Base-by-base conservation (phyloP, 2,797 vertebrate species). In the Echeneis naucrates region DNA sequence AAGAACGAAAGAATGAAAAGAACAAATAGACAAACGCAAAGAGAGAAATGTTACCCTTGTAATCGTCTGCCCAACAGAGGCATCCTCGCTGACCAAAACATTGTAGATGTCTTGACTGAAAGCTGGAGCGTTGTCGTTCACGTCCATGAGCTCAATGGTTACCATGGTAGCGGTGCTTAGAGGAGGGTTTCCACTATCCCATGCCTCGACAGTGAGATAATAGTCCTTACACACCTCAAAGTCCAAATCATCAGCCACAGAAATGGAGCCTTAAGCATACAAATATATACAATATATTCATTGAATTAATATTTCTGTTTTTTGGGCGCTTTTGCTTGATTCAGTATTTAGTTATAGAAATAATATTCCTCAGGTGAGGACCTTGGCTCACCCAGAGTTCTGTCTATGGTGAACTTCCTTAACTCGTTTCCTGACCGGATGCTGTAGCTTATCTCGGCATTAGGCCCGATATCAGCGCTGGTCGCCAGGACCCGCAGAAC, bases 81-180 rank as follows among this genome's bases (percentile, higher is more conserved):
- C 94, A 6, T 99, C 97, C 87, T 99, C 98, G 42, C 96, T 94
- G 90, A 99, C 87, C 8, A 98, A 93, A 1, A 97, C 93, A 0
- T 96, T 96, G 83, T 99, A 99, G 53, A 96, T 94, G 48, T 96
- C 95, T 47, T 97, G 96, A 82, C 94, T 97, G 81, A 99, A 99
- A 54, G 93, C 83, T 0, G 98, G 98, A 14, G 94, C 93, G 11
- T 99, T 98, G 88, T 99, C 98, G 10, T 99, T 99, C 85, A 99
- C 93, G 40, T 99, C 98, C 4, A 97, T 97, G 17, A 99, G 94
- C 4, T 97, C 96, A 30, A 99, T 91, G 82, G 92, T 98, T 64
- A 99, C 95, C n/a, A 96, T 96, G 7, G 96, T 97, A 27, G 97
- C 94, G 1, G 97, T 93, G 73, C 96, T 99, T 24, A 99, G 86